Base-by-base conservation (phyloP, 2,888 invertebrate genomes). In the Thymelicus acteon region DNA sequence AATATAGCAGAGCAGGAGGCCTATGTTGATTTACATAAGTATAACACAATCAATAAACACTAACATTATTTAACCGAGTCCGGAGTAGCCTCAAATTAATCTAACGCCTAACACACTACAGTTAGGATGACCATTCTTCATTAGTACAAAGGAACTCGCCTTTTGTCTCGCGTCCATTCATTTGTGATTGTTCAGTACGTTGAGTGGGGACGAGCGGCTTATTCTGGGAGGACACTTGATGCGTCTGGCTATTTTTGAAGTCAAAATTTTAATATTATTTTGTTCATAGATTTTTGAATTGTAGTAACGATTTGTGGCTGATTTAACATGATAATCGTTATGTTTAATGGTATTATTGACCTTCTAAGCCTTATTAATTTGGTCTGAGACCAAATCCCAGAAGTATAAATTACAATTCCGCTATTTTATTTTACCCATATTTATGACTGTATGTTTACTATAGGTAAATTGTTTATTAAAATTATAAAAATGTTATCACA, bases 81-180 rank as follows among this genome's bases (percentile, higher is more conserved):
- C 73, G 74, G 75, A 78, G 80, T 79, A 78, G 78, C 73, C 77
- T 75, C 78, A 80, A 88, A 91, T 90, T 90, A 91, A 90, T 90
- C 86, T 85, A 85, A 87, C 83, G 85, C 85, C 87, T 88, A 86
- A 81, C 85, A 85, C 85, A 85, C 81, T 84, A 81, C 80, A 75
- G 84, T 83, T 82, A 83, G 86, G 89, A 90, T 91, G 90, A 89
- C 93, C 93, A 93, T 92, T 92, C 93, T 92, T 93, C 92, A 91
- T 90, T 91, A 88, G 85, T 79, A 93, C 93, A 93, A 93, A 91
- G 92, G 92, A 87, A 82, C 74, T 79, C 79, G 80, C 85, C 92
- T 90, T 90, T 93, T 93, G 93, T 93, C 89, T 90, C 82, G 82
- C 81, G 82, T 75, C 90, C 89, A 89, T 91, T 91, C 90, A 88